Conservation (phyloP, 1,140 invertebrate genomes). For the Colletes latitarsis region DNA sequence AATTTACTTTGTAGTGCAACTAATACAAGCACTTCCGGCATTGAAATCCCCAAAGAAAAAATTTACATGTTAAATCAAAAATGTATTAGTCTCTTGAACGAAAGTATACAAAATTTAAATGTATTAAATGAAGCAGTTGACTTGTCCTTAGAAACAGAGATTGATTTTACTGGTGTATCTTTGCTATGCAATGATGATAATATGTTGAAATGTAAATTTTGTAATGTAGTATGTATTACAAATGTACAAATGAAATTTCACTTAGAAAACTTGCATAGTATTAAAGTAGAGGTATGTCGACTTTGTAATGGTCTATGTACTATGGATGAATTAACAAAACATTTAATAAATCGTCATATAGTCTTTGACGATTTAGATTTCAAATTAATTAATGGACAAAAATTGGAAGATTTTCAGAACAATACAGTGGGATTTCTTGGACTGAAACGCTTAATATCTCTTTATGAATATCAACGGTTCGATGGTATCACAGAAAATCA, state of each 20-base stretch:
- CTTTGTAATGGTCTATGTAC: background rate
- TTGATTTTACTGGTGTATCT: background rate
- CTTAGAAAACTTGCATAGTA: background rate
- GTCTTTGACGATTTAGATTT: background rate
- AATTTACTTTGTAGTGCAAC: background rate
- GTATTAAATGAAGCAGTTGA: background rate
- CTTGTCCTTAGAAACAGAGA: background rate
- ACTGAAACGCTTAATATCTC: background rate
- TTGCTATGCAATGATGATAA: background rate
- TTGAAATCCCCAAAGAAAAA: background rate
- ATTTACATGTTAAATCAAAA: background rate
- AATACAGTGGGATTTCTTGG: background rate
- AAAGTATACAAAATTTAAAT: background rate
- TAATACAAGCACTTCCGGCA: background rate
- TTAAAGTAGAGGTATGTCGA: background rate
- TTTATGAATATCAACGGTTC: conserved; percentile 24
- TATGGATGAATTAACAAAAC: background rate
- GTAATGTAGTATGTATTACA: background rate
- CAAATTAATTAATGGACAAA: background rate
- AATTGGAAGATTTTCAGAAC: background rate
- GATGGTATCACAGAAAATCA: background rate
- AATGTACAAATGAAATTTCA: background rate
- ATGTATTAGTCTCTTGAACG: background rate
- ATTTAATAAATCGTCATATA: background rate
- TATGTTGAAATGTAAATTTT: background rate